Percentiles rank a stretch among this genome's conserved stretches.
These are phyloP conservation scores for Cataglyphis livida DNA, from an alignment of 2,888 invertebrate genomes.

Conservation along the genomic window DNA sequence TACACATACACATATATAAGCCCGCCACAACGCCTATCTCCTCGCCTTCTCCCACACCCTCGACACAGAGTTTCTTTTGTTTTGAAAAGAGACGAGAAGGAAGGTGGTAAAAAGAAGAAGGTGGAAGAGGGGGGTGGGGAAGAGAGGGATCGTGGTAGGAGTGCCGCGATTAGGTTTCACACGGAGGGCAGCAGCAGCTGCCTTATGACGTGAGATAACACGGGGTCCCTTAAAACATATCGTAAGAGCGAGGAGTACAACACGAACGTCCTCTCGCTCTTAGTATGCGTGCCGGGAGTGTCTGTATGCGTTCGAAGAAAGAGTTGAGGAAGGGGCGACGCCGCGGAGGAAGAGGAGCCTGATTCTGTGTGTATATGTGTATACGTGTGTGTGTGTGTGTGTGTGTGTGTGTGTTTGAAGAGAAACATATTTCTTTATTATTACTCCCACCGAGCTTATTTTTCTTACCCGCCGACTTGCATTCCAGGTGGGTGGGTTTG, in stretches of 20 bases:
- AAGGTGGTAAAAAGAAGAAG: slow-evolving; percentile 45
- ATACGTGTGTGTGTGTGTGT: background rate
- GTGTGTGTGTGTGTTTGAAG: slow-evolving; percentile 68
- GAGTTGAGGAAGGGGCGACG: slow-evolving; percentile 29
- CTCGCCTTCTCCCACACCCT: slow-evolving; percentile 21
- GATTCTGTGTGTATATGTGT: slow-evolving; percentile 63
- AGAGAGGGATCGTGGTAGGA: slow-evolving; percentile 36
- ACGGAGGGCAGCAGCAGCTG: slow-evolving; percentile 71
- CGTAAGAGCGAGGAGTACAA: slow-evolving; percentile 44
- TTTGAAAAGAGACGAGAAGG: slow-evolving; percentile 23
- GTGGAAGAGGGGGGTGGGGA: background rate
- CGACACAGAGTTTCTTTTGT: slow-evolving; percentile 44
- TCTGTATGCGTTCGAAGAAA: slow-evolving; percentile 36
- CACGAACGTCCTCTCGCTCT: slow-evolving; percentile 20
- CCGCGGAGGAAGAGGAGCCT: slow-evolving; percentile 64
- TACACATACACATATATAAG: background rate
- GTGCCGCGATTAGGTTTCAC: slow-evolving; percentile 74
- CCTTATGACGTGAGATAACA: slow-evolving; percentile 77
- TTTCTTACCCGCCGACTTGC: slow-evolving; percentile 83
- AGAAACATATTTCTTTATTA: slow-evolving; percentile 86
- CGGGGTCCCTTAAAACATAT: slow-evolving; percentile 69
- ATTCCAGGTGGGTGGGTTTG: slow-evolving; percentile 82
- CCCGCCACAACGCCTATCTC: slow-evolving; percentile 25
- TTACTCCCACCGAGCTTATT: slow-evolving; percentile 85
- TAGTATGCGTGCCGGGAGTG: slow-evolving; percentile 29